Conservation (phyloP, 2,797 vertebrate species). For the Calcarius lapponicus region DNA sequence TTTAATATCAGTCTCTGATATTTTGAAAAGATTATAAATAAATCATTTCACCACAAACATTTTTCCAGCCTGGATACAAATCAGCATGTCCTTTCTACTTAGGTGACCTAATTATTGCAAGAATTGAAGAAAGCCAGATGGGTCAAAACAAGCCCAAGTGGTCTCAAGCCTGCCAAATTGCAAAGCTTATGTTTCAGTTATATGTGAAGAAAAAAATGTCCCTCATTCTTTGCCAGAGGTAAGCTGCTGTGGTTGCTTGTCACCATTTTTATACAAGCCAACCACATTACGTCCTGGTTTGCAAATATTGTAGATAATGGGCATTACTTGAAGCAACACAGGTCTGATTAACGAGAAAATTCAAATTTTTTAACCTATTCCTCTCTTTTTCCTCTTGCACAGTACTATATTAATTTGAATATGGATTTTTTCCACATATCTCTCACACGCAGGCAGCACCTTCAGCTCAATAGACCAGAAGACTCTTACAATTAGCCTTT, state of each 20-base stretch:
- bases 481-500: not conserved
- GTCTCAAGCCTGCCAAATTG: not conserved
- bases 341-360: not conserved
- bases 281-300: not conserved
- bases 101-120: not conserved
- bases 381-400: not conserved
- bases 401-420: not conserved
- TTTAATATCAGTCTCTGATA: not conserved
- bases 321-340: not conserved
- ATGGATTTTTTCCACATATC: not conserved
- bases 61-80: not conserved
- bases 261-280: not conserved
- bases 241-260: not conserved
- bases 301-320: not conserved
- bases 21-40: not conserved
- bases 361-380: not conserved
- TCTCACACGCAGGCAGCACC: not conserved
- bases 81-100: not conserved
- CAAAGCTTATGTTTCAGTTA: not conserved
- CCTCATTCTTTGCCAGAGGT: not conserved
- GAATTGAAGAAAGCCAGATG: constrained; percentile 6
- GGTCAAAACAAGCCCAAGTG: not conserved
- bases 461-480: not conserved
- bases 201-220: not conserved
- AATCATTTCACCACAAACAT: not conserved